Evolutionary conservation across 2,888 invertebrate species (phyloP), one percentile per base, ranked within the genome.

Genomic region (Rotaria magnacalcarata): DNA sequence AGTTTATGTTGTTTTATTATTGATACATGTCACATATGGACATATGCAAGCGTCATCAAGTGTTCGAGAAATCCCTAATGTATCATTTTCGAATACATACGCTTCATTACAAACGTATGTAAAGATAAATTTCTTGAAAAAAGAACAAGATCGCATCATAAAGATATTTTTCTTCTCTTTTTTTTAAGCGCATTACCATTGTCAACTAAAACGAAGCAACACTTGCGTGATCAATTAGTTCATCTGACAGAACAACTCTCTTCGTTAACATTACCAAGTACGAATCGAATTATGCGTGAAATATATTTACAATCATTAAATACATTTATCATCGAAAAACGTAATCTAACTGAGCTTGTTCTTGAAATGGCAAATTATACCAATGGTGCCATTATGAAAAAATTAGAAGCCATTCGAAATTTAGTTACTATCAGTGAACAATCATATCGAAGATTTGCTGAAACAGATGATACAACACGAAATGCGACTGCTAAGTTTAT

Each of bases 361-460:
- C 21, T n/a, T n/a, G 47, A 80, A 80, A 80, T 80, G 80, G 80
- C 80, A 24, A 80, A 80, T 47, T 80, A 80, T 80, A 80, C 80
- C 4, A 80, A 80, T 80, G 14, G 3, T 10, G 80, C 80, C 6
- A 80, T 80, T 47, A 80, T 80, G 80, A 80, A 80, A 47, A 80
- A 80, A 47, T 47, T 80, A 14, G n/a, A n/a, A 47, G 80, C 80
- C 11, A 80, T 80, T 47, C 21, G 80, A 80, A 80, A 24, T n/a
- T 47, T 80, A 24, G 80, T 80, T 43, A 80, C 10, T 21, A 80
- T 80, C 3, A 47, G 47, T 47, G 80, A 80, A 80, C 47, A 80
- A 47, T 47, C 80, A n/a, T 80, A 80, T 80, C 3, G 47, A 47
- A 21, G 47, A 80, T 47, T 47, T 80, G 43, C 80, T 24, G 80